A percentile compares a stretch with the other conserved stretches of the same genome.
phyloP scores from a whole-genome alignment of 2,797 vertebrate species.

The Sphaeramia orbicularis region DNA sequence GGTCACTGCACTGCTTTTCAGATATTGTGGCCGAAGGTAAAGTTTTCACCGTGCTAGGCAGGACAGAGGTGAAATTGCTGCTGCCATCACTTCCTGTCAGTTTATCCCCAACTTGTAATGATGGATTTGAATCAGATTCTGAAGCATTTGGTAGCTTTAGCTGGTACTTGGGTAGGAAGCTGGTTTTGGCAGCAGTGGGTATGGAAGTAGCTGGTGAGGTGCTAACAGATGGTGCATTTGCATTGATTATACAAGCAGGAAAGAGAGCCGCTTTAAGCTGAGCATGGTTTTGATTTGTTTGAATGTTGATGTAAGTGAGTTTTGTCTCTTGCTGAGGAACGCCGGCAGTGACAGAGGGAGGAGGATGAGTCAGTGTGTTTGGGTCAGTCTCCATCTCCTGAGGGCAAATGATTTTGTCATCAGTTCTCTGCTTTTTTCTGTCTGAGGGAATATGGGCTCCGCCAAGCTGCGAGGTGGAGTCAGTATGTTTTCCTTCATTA shows the following conservation, averaged over 20 bases:
- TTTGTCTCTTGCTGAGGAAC: conserved; percentile 46
- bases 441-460: conserved; percentile 85
- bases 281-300: conserved; percentile 58
- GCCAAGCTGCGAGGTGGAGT: conserved; percentile 39
- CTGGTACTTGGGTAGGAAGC: conserved; percentile 94
- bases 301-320: conserved; percentile 52
- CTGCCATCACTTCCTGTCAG: neutral
- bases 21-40: conserved; percentile 10
- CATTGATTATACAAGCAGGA: conserved; percentile 56
- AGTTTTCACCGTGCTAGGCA: conserved; percentile 23
- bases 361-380: conserved; percentile 48
- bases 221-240: conserved; percentile 52
- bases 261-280: conserved; percentile 58
- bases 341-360: conserved; percentile 28
- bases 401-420: conserved; percentile 56
- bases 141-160: conserved; percentile 87
- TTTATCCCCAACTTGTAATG: conserved; percentile 25
- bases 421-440: conserved; percentile 91
- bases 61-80: conserved; percentile 5
- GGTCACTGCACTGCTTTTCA: conserved; percentile 7
- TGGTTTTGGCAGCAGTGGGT: conserved; percentile 61
- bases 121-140: conserved; percentile 40
- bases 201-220: conserved; percentile 41
- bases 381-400: conserved; percentile 49
- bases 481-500: conserved; percentile 23